Conservation (phyloP, 2,113 vertebrate species). For the Gyps fulvus region DNA sequence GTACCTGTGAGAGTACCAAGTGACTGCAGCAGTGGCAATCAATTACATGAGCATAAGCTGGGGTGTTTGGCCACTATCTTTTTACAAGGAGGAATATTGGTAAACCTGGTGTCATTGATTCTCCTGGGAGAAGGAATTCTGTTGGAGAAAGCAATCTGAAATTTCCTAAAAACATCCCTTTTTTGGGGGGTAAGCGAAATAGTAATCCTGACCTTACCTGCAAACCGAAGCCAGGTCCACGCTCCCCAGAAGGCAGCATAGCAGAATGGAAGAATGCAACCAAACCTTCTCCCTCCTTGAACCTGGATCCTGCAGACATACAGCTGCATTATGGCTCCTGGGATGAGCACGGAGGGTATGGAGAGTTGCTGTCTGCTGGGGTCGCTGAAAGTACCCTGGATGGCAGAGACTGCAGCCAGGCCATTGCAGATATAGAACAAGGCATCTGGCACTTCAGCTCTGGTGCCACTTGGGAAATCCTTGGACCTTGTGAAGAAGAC, state of each 20-base stretch:
- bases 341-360: constrained; percentile 82
- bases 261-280: constrained; percentile 78
- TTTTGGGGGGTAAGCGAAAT: neutral
- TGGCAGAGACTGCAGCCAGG: constrained; percentile 79
- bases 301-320: constrained; percentile 83
- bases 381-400: constrained; percentile 55
- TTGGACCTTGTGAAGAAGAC: neutral
- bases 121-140: neutral
- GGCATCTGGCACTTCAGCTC: constrained; percentile 72
- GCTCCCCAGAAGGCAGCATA: constrained; percentile 83
- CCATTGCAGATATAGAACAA: constrained; percentile 87
- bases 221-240: constrained; percentile 86
- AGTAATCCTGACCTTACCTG: constrained; percentile 63
- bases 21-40: neutral
- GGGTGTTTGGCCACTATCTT: neutral
- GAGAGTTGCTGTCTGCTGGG: constrained; percentile 69
- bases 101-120: neutral
- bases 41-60: neutral
- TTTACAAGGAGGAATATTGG: neutral
- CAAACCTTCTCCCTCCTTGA: constrained; percentile 73
- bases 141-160: neutral
- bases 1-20: neutral
- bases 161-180: neutral
- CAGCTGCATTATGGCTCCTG: constrained; percentile 80
- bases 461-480: neutral